Conservation (phyloP, 2,113 vertebrate genomes). For the Poeciliopsis retropinna region DNA sequence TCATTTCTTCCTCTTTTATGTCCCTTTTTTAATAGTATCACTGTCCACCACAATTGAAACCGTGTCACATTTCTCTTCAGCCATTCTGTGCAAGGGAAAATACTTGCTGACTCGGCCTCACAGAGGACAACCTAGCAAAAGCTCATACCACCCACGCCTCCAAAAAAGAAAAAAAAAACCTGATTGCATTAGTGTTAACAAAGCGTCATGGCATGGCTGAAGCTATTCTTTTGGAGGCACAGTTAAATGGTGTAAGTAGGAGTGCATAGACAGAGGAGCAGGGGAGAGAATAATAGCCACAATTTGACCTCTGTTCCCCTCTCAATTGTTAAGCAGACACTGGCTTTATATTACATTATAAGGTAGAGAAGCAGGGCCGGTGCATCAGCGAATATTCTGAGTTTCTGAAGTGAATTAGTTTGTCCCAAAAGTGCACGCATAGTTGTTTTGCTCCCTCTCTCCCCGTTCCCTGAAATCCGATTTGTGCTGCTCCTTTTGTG, state of each 20-base stretch:
- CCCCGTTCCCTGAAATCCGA: constrained; percentile 68
- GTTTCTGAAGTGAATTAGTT: constrained; percentile 78
- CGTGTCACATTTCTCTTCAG: constrained; percentile 60
- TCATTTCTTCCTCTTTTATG: constrained; percentile 18
- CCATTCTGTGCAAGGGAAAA: constrained; percentile 4
- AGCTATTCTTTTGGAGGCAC: constrained; percentile 68
- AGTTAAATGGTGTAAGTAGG: constrained; percentile 66
- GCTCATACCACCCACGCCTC: constrained; percentile 40
- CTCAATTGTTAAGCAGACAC: constrained; percentile 75
- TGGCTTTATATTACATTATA: constrained; percentile 73
- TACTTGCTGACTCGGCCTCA: constrained; percentile 56
- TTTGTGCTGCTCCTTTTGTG: constrained; percentile 72
- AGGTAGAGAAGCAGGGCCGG: constrained; percentile 59
- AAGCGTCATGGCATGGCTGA: constrained; percentile 71
- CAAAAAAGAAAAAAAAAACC: constrained; percentile 62
- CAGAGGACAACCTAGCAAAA: constrained; percentile 45
- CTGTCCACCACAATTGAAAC: constrained; percentile 45
- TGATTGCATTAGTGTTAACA: constrained; percentile 87
- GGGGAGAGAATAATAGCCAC: constrained; percentile 71
- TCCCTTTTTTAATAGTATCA: constrained; percentile 48
- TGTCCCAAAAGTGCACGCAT: constrained; percentile 73
- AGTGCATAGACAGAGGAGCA: constrained; percentile 60
- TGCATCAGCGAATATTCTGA: constrained; percentile 77
- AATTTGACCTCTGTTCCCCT: constrained; percentile 68
- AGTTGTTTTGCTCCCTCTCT: constrained; percentile 67